Evolutionary conservation across 1,140 invertebrate species (phyloP).

Genomic region (Glossosoma conforme): DNA sequence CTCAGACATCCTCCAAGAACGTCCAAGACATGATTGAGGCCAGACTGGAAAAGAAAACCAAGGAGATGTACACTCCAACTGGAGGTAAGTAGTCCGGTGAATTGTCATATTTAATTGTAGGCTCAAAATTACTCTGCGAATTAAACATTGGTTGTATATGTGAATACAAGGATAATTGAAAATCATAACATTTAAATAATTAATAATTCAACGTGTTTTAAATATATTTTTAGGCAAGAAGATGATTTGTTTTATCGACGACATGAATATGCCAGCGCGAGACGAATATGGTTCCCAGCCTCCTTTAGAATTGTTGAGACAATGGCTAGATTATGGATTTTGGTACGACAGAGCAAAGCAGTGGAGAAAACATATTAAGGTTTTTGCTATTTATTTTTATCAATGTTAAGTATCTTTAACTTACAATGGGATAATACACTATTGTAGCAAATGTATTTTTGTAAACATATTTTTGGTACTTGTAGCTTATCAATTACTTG

Average conservation of each 20-base stretch:
- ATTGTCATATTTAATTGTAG: too few species aligned
- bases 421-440: too few species aligned
- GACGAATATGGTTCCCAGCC: conserved; percentile 82
- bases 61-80: conserved; percentile 70
- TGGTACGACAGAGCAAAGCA: conserved; percentile 78
- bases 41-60: conserved; percentile 75
- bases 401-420: too few species aligned
- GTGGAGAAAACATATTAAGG: conserved; percentile 64
- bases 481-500: too few species aligned
- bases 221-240: conserved; percentile 54
- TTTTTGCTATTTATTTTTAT: conserved; percentile 37
- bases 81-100: conserved; percentile 52
- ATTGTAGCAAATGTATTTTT: too few species aligned
- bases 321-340: conserved; percentile 83
- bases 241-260: conserved; percentile 81
- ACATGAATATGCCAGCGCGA: conserved; percentile 87
- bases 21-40: conserved; percentile 76
- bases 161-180: too few species aligned
- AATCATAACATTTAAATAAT: too few species aligned
- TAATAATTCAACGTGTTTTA: background rate
- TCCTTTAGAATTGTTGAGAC: conserved; percentile 75
- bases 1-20: conserved; percentile 72
- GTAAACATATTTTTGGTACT: too few species aligned
- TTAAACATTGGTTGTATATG: too few species aligned
- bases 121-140: too few species aligned